Evolutionary conservation across 2,888 invertebrate species (phyloP), one percentile per base, ranked within the genome.

Genomic region (Xestia sexstrigata): DNA sequence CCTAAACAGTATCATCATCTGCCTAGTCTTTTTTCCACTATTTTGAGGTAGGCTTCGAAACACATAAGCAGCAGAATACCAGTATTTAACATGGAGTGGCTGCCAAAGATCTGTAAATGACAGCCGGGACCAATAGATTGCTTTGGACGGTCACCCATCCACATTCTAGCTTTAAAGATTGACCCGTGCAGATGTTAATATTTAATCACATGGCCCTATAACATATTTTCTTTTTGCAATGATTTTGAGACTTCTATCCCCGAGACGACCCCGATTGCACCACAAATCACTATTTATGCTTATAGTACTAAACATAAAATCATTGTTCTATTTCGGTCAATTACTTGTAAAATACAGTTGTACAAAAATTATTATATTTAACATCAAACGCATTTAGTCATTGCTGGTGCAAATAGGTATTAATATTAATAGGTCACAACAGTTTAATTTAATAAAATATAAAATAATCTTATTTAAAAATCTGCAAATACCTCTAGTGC

Each of bases 401-500:
- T 58, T 26, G 15, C 7, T 58, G 7, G 15, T 58, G 7, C 58
- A 58, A 58, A 26, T 15, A 26, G 26, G 13, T 15, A 26, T 58
- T n/a, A 15, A 58, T 70, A 26, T 30, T 35, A 8, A 15, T 11
- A 45, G 17, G 35, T 35, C 35, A 45, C 17, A 45, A 45, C 11
- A n/a, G 5, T 47, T 72, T 30, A 15, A 13, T 71, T 30, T 35
- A 35, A 30, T 39, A 5, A 7, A 30, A 45, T 45, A 30, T 39
- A 5, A 7, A 30, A 45, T 45, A 15, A 63, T 39, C 52, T 72
- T 13, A 4, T 42, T 52, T 13, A 62, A 26, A 70, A 69, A 30
- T 4, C 11, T 58, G 9, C 62, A 39, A 49, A 47, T 92, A 97
- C 97, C 92, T 97, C 87, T 23, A 98, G 90, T 20, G 98, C 98